These are phyloP conservation scores for Holocentrus rufus DNA, from an alignment of 2,797 vertebrate species.

Conservation along the genomic window DNA sequence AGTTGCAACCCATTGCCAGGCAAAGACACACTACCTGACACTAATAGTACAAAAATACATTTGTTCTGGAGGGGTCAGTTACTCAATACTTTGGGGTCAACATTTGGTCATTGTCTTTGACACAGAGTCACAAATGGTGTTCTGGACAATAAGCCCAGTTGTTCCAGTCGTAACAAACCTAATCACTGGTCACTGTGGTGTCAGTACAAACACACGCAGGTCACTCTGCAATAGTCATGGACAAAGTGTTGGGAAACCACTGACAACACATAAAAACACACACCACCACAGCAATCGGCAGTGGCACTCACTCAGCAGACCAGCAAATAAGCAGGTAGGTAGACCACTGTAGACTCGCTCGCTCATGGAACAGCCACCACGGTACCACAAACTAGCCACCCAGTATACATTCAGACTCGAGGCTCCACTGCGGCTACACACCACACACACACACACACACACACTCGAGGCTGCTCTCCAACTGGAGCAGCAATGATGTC, in stretches of 20 bases:
- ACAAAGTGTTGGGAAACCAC: constrained; percentile 69
- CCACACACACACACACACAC: constrained; percentile 7
- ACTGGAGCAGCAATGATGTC: constrained; percentile 66
- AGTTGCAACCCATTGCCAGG: too few species aligned
- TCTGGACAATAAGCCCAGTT: constrained; percentile 2
- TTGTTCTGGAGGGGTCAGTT: not conserved
- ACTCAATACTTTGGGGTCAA: constrained; percentile 8
- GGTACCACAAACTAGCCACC: constrained; percentile 67
- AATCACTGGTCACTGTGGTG: constrained; percentile 41
- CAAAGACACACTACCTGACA: not conserved
- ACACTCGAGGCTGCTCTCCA: constrained; percentile 49
- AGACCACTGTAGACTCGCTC: constrained; percentile 65
- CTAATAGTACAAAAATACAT: not conserved
- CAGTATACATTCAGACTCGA: constrained; percentile 63
- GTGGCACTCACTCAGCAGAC: constrained; percentile 63
- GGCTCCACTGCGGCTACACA: constrained; percentile 60
- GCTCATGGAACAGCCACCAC: constrained; percentile 57
- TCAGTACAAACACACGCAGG: constrained; percentile 43
- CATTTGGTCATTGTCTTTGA: not conserved
- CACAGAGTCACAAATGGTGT: constrained; percentile 5
- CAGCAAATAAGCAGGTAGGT: constrained; percentile 78
- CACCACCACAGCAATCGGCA: constrained; percentile 45
- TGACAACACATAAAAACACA: constrained; percentile 68
- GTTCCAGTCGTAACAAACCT: constrained; percentile 27
- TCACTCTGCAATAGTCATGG: constrained; percentile 45